Percentiles rank a stretch among this genome's conserved stretches.
phyloP scores from a whole-genome alignment of 2,888 invertebrate genomes.

The Apotomis turbidana region DNA sequence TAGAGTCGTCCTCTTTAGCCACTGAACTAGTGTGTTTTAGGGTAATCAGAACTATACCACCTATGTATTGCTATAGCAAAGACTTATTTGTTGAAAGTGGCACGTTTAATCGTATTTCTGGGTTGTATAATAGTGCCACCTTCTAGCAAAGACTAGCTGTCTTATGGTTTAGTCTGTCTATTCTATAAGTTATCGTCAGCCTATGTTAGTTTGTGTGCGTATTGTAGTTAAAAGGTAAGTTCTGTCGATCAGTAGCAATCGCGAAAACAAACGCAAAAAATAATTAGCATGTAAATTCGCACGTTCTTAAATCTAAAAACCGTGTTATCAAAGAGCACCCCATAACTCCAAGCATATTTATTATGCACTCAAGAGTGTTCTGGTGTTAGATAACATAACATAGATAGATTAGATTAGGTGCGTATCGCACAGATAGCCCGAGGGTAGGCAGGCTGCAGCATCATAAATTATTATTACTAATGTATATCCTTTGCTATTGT shows the following conservation, averaged over 20 bases:
- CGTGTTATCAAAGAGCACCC: conserved; percentile 53
- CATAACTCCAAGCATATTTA: conserved; percentile 66
- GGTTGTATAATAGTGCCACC: too few relatives aligned
- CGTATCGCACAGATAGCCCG: conserved; percentile 62
- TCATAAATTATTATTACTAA: conserved; percentile 53
- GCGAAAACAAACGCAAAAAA: conserved; percentile 10
- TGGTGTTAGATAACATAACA: conserved; percentile 49
- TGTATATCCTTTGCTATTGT: conserved; percentile 50
- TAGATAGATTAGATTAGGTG: conserved; percentile 69
- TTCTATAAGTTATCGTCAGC: too few relatives aligned
- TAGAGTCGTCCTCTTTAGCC: too few relatives aligned
- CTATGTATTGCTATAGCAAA: too few relatives aligned
- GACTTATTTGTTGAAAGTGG: too few relatives aligned
- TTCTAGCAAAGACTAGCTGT: too few relatives aligned
- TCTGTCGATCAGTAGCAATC: neutral
- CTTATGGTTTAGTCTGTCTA: too few relatives aligned
- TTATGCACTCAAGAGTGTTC: conserved; percentile 51
- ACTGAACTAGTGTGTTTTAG: too few relatives aligned
- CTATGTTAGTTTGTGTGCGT: too few relatives aligned
- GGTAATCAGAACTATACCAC: too few relatives aligned
- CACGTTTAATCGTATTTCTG: too few relatives aligned
- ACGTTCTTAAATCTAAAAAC: conserved; percentile 29
- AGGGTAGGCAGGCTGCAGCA: conserved; percentile 24
- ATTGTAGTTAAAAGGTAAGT: too few relatives aligned
- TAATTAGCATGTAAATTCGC: conserved; percentile 12